These are phyloP conservation scores for Microhierax caerulescens DNA, from an alignment of 2,797 vertebrate genomes.

Conservation along the genomic window DNA sequence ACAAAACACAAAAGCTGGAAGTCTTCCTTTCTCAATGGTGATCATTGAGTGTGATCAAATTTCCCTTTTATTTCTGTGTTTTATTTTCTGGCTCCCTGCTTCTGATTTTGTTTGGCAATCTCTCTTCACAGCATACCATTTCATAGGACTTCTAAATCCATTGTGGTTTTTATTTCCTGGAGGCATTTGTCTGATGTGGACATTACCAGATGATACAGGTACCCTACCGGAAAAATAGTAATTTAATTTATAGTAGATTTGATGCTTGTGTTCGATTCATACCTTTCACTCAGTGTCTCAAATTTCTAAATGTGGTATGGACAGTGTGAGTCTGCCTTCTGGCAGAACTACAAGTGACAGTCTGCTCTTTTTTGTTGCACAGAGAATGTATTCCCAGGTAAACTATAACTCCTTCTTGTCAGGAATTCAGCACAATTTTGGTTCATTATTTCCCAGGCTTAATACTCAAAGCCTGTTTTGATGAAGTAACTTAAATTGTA, in stretches of 20 bases:
- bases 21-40: background rate
- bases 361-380: background rate
- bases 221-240: background rate
- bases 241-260: background rate
- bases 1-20: background rate
- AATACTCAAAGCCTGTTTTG: background rate
- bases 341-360: background rate
- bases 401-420: background rate
- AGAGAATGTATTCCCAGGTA: background rate
- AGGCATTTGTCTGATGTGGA: background rate
- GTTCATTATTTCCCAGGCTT: background rate
- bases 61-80: background rate
- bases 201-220: background rate
- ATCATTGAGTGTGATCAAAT: background rate
- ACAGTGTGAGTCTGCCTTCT: background rate
- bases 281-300: background rate
- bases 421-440: background rate
- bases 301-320: background rate
- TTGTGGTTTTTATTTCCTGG: background rate
- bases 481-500: background rate
- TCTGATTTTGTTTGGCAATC: background rate
- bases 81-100: background rate
- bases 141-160: background rate
- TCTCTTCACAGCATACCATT: background rate
- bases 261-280: constrained; percentile 5